phyloP scores from a whole-genome alignment of 2,797 vertebrate genomes.

The Poecile montanus region DNA sequence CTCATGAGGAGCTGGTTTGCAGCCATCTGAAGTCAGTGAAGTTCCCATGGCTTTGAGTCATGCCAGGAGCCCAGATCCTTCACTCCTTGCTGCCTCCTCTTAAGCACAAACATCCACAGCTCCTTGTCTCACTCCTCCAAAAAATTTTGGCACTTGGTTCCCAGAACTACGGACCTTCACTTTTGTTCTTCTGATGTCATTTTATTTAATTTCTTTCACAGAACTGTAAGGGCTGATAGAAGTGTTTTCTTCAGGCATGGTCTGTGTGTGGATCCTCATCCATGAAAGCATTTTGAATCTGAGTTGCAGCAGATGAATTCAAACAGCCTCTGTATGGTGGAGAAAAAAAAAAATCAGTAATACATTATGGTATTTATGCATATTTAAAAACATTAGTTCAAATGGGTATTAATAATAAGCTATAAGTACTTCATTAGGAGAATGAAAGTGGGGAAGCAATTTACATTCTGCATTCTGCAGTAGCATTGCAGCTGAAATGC shows the following conservation, averaged over 20 bases:
- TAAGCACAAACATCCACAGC: background rate
- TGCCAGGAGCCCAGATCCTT: background rate
- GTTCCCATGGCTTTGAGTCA: background rate
- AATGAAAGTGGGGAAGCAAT: background rate
- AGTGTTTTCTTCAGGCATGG: background rate
- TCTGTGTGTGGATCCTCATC: background rate
- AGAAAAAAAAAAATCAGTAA: background rate
- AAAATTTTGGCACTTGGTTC: background rate
- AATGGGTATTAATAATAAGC: slow-evolving; percentile 24
- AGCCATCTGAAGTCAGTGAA: background rate
- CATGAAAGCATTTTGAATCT: background rate
- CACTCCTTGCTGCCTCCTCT: background rate
- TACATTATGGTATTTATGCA: background rate
- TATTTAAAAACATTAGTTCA: slow-evolving; percentile 27
- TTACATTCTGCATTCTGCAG: background rate
- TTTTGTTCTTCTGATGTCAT: background rate
- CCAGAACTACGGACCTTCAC: background rate
- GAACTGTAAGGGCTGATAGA: background rate
- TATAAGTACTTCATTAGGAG: background rate
- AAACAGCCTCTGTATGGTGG: background rate
- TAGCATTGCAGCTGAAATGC: background rate
- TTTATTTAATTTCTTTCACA: background rate
- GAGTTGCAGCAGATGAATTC: background rate
- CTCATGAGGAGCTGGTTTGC: background rate
- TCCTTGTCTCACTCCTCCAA: background rate